Base-by-base conservation (phyloP, 2,888 invertebrate genomes). In the Aleiodes leptofemur region DNA sequence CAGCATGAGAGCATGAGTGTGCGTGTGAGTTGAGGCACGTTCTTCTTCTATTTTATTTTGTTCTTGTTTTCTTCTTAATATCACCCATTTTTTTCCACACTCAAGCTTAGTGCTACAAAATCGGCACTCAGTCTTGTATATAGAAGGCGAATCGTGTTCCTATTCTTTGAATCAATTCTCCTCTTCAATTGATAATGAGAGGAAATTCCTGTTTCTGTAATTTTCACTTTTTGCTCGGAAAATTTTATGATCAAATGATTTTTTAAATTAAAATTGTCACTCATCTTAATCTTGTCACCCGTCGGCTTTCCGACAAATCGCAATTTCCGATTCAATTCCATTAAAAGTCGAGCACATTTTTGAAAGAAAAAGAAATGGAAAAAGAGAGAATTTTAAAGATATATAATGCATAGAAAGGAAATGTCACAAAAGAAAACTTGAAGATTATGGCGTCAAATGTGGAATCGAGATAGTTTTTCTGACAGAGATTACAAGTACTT, bases 1-100 rank as follows among this genome's bases (percentile, higher is more conserved):
- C 69, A 55, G 53, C 69, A 56, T 48, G n/a, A 14, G 66, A 34
- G 14, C 38, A 23, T 50, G 55, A 55, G 43, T 57, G 56, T 72
- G 72, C 59, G 71, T 71, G 68, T 68, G 66, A 69, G 56, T 38
- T 38, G 50, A 43, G 8, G 31, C 59, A 16, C 73, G 56, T 55
- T 61, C 71, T 57, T 72, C 70, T 43, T 72, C n/a, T 69, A 68
- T 64, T 73, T 71, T 29, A 56, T 77, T 73, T 72, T 68, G 29
- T 11, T 70, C 61, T 53, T 56, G 57, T 74, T 77, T 70, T 55
- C 51, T 53, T 61, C 38, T 38, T 64, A 16, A 64, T 64, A 43
- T 64, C 14, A 4, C 64, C 4, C 6, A 38, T 64, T 64, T 64
- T 64, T 64, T 64, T 43, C 34, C 31, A 43, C 43, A 43, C 43